Evolutionary conservation across 2,113 vertebrate genomes (phyloP), one percentile per base, ranked within the genome.

Genomic region (Electrona antarctica): DNA sequence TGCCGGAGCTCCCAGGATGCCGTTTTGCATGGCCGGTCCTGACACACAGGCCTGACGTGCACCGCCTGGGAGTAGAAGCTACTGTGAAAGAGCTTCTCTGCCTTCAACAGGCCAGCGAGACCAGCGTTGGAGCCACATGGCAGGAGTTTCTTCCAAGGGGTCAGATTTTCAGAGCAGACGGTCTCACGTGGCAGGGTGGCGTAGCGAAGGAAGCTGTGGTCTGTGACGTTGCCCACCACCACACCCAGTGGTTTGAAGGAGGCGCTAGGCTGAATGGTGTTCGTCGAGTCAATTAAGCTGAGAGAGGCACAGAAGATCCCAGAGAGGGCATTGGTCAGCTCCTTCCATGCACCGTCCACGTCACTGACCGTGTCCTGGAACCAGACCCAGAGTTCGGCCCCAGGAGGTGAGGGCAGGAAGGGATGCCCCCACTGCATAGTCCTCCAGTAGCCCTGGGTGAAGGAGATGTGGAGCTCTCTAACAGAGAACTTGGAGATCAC

Each of bases 261-360:
- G 0, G 98, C 96, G 0, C 94, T 99, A 59, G 98, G 98, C 74
- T 93, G 95, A 54, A 99, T 95, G 0, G 96, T 99, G 92, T 98
- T 99, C 88, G 96, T 99, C 0, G 95, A 96, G 85, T 99, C 98
- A 61, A 99, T 99, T 91, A 99, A 99, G 91, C 98, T 99, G 68
- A 99, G 92, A 21, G 98, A 99, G 50, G 98, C 97, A 58, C 97
- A 99, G 91, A 99, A 99, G 92, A 98, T 98, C 64, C 98, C 97
- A 0, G 97, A 99, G 70, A 99, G 92, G 75, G 98, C 95, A 41
- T 98, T 99, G 47, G 96, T 98, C 74, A 99, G 95, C 70, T 98
- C 96, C 83, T 96, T 97, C 97, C 98, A 99, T 9, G 95, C 94
- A 74, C 90, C 90, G 77, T 98, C 96, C 80, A 99, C 96, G 51